A percentile compares a stretch with the other conserved stretches of the same genome.
Evolutionary conservation across 2,113 vertebrate genomes (phyloP).

Genomic region (Bothrops jararaca): DNA sequence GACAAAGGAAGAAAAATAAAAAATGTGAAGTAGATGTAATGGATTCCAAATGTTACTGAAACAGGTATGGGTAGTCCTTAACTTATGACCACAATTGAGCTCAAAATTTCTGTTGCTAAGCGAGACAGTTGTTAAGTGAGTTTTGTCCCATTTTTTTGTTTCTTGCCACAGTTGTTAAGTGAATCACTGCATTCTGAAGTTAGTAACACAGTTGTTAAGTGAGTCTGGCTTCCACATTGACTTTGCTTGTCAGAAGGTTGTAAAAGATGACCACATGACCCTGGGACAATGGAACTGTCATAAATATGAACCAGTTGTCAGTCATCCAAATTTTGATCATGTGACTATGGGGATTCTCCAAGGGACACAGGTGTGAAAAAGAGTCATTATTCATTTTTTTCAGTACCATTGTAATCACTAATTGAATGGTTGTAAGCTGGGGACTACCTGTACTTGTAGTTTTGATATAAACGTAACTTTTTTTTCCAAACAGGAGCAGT

Average conservation of each 20-base stretch:
- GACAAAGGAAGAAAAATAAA: conserved; percentile 18
- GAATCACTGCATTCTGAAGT: neutral
- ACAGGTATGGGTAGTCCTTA: neutral
- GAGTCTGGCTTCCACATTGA: neutral
- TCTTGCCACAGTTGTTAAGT: neutral
- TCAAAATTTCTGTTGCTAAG: neutral
- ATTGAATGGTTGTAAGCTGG: neutral
- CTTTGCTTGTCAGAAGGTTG: neutral
- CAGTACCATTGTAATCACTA: too few species aligned
- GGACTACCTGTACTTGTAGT: conserved; percentile 28
- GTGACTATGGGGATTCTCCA: neutral
- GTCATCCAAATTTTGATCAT: neutral
- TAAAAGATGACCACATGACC: neutral
- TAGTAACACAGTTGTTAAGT: too few species aligned
- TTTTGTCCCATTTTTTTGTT: neutral
- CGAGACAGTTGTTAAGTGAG: neutral
- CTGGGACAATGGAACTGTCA: neutral
- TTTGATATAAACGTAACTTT: conserved; percentile 43
- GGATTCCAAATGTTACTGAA: conserved; percentile 54
- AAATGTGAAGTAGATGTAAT: conserved; percentile 41
- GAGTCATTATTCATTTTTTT: neutral
- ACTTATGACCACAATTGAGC: neutral
- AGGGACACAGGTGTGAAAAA: neutral
- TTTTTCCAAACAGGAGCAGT: neutral
- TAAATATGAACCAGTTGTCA: neutral